Conservation (phyloP, 2,888 invertebrate genomes). For the Ectropis crepuscularia region DNA sequence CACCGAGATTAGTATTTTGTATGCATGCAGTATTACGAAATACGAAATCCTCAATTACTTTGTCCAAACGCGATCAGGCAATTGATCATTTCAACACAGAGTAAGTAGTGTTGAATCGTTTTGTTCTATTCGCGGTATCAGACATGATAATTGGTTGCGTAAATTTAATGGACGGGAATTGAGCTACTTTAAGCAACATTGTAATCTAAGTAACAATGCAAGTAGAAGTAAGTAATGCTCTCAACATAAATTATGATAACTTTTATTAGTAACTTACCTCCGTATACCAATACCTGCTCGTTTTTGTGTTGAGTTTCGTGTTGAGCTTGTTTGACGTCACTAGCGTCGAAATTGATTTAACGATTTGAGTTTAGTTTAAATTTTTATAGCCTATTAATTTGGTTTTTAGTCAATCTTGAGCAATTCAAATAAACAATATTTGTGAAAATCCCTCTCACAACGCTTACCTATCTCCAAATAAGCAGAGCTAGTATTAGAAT, state of each 20-base stretch:
- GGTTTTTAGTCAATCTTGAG: too few relatives aligned
- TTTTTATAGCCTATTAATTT: too few relatives aligned
- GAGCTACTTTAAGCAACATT: not conserved
- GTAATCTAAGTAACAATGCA: not conserved
- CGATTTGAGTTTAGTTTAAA: too few relatives aligned
- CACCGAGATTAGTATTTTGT: conserved; percentile 36
- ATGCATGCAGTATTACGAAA: conserved; percentile 54
- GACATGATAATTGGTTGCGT: conserved; percentile 49
- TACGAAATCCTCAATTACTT: conserved; percentile 58
- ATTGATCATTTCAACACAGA: conserved; percentile 47
- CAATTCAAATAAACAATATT: too few relatives aligned
- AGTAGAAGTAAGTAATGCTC: not conserved
- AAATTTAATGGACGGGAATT: conserved; percentile 48
- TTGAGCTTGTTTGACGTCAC: too few relatives aligned
- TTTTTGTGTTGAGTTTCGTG: too few relatives aligned
- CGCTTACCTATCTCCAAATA: too few relatives aligned
- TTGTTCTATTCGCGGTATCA: conserved; percentile 31
- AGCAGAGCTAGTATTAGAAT: too few relatives aligned
- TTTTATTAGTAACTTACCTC: too few relatives aligned
- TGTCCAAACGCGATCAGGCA: conserved; percentile 44
- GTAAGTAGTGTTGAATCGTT: conserved; percentile 34
- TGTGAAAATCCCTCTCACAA: too few relatives aligned
- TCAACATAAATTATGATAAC: not conserved
- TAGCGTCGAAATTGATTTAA: too few relatives aligned
- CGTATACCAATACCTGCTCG: too few relatives aligned